Percentiles rank a stretch among this genome's conserved stretches.
Conservation (phyloP, 2,113 vertebrate genomes). For the Solea senegalensis region DNA sequence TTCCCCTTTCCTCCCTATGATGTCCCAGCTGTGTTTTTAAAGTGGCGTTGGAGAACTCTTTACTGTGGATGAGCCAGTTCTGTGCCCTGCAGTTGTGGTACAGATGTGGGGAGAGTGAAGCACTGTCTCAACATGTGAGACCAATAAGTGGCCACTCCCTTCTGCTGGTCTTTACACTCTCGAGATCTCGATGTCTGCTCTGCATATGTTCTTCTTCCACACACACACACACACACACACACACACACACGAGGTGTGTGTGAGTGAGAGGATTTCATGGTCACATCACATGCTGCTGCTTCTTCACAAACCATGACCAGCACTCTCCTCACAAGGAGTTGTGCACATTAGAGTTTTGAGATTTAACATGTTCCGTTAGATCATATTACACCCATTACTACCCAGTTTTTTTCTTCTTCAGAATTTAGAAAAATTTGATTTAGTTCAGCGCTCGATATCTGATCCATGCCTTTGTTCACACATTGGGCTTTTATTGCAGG, state of each 20-base stretch:
- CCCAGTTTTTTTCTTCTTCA: too few species aligned
- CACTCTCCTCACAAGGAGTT: conserved; percentile 1
- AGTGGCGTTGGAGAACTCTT: not conserved
- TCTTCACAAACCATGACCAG: conserved; percentile 27
- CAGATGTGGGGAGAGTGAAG: conserved; percentile 42
- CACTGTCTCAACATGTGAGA: conserved; percentile 24
- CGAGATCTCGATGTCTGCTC: conserved; percentile 31
- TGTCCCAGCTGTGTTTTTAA: conserved; percentile 10
- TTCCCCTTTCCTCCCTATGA: not conserved
- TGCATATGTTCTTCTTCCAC: conserved; percentile 53
- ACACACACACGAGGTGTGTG: not conserved
- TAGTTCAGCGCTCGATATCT: too few species aligned
- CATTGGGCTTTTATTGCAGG: too few species aligned
- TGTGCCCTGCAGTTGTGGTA: conserved; percentile 22
- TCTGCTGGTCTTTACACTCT: conserved; percentile 10
- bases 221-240: conserved; percentile 2
- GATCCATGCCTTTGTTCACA: too few species aligned
- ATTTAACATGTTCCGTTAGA: not conserved
- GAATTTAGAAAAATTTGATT: too few species aligned
- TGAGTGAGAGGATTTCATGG: not conserved
- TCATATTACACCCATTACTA: not conserved
- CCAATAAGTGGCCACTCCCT: conserved; percentile 35
- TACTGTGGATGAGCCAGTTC: conserved; percentile 5
- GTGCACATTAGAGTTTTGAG: not conserved
- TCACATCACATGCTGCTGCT: conserved; percentile 9